Base-by-base conservation (phyloP, 2,113 vertebrate species). In the Himantopus leucocephalus region DNA sequence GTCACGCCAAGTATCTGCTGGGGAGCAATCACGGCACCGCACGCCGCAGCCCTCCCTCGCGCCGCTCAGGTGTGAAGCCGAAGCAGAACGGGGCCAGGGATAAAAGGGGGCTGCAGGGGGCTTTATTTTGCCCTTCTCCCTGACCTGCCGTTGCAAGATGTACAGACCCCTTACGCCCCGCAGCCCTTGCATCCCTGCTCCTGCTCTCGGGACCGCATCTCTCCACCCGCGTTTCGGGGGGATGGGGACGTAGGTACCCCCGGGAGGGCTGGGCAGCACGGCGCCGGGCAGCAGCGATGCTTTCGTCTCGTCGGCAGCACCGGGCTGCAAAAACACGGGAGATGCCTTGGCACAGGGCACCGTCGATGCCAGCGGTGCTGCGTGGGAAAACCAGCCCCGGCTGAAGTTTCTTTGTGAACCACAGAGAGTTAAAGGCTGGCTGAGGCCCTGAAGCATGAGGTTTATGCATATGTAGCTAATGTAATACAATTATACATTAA, bases 401-500 rank as follows among this genome's bases (percentile, higher is more conserved):
- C 3, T 21, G 68, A 74, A 92, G 89, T 80, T 77, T 59, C 89
- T 26, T 4, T 1, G 43, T 1, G 55, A 96, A 76, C 92, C 94
- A 94, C 95, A 96, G 91, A 89, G 95, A 97, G 97, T 92, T 95
- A 97, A 97, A 95, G 91, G 86, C 63, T 50, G 80, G 53, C 83
- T 68, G 64, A 75, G 70, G 94, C 94, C 91, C 80, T 1, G 58
- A 73, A 95, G 91, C 94, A 95, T 6, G 45, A 87, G 94, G 66
- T 68, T 92, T 92, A 96, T 96, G 96, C 94, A 95, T 97, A 96
- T 96, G 96, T 88, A 94, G 95, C 85, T 84, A 88, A 88, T 16
- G 71, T 96, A 97, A 96, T 88, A 67, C 85, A 96, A 97, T 96
- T 96, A 97, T 90, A 85, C 95, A 95, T 96, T 96, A 96, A 95